A percentile compares a stretch with the other conserved stretches of the same genome.
phyloP scores from a whole-genome alignment of 2,113 vertebrate species.

The Lepus europaeus region DNA sequence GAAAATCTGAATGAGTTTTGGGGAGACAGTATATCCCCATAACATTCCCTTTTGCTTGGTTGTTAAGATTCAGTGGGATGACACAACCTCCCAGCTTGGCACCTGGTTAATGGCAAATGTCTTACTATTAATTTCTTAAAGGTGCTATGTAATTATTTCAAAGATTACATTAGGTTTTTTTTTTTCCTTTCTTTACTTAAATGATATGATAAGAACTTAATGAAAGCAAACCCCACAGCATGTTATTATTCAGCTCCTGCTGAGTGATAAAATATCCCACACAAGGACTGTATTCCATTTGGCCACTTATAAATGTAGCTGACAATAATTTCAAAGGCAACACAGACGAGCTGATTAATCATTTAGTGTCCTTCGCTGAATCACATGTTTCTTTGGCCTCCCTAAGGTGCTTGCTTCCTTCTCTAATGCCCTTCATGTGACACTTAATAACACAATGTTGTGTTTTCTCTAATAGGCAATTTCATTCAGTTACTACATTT shows the following conservation, averaged over 20 bases:
- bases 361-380: conserved; percentile 44
- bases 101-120: neutral
- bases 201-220: conserved; percentile 9
- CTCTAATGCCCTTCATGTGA: conserved; percentile 30
- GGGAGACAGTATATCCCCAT: no score
- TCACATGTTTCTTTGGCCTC: conserved; percentile 39
- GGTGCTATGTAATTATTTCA: conserved; percentile 14
- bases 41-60: neutral
- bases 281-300: conserved; percentile 62
- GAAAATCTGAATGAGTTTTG: no score
- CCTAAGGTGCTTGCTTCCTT: conserved; percentile 58
- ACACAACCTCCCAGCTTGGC: neutral
- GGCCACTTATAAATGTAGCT: conserved; percentile 68
- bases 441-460: conserved; percentile 40
- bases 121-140: neutral
- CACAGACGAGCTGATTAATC: conserved; percentile 65
- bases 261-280: conserved; percentile 18
- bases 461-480: conserved; percentile 56
- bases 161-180: neutral
- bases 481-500: conserved; percentile 47
- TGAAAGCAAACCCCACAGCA: conserved; percentile 24
- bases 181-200: neutral
- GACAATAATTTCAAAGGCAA: conserved; percentile 75
- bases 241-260: conserved; percentile 34
- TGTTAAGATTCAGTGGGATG: neutral